Evolutionary conservation across 2,113 vertebrate species (phyloP), one percentile per base, ranked within the genome.

Genomic region (Malurus alboscapulatus): DNA sequence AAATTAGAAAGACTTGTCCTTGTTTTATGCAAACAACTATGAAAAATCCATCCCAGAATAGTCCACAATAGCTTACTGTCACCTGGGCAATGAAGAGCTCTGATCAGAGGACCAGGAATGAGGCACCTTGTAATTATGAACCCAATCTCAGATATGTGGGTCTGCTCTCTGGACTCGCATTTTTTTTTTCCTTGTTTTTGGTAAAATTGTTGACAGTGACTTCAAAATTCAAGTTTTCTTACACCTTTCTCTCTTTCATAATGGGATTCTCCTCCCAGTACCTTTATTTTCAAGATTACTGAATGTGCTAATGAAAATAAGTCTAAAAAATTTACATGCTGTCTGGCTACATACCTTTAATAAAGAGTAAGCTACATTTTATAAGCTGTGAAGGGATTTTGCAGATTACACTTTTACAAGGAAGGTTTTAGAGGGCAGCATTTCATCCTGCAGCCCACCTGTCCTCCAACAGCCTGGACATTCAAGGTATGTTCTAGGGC

Each of bases 391-490:
- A 68, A 45, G 32, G 34, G 22, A 66, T 36, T 50, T 55, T 54
- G 24, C 30, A 47, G 53, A 17, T 22, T 47, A 25, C 3, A 18
- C 8, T 54, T 84, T n/a, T 36, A 62, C 1, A 2, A 61, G 48
- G 0, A 2, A 93, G 29, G 24, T 22, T 30, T 62, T n/a, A 14
- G 26, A 59, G 22, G 38, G 25, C 36, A 77, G 48, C 51, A 30
- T 12, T 0, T 7, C 45, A 40, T 16, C 7, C 55, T 45, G n/a
- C 44, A 79, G 48, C 40, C 6, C 1, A 0, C 10, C 38, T 57
- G 68, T 16, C 13, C 48, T 48, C 34, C 21, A 16, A 1, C 2
- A 75, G 16, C 21, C 0, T 0, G 13, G 0, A 1, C 11, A 26
- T 20, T 24, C 0, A 2, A 24, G 7, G 6, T 19, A 30, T 1